phyloP scores from a whole-genome alignment of 2,797 vertebrate genomes.

The Anas bahamensis region DNA sequence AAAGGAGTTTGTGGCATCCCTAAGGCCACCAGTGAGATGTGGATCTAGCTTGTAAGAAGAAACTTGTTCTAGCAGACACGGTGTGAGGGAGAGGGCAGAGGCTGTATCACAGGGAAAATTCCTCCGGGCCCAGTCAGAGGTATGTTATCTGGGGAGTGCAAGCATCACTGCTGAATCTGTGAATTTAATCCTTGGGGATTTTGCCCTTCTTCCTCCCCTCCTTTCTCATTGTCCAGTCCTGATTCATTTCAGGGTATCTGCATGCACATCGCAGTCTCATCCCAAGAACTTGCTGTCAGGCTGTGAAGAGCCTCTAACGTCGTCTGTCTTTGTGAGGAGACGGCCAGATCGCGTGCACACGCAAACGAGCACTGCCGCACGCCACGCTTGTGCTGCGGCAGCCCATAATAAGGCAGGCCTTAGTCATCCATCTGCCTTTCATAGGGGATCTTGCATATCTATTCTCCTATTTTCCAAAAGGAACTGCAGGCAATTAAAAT shows the following conservation, averaged over 20 bases:
- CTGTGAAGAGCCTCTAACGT: not conserved
- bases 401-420: not conserved
- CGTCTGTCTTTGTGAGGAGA: not conserved
- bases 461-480: conserved; percentile 16
- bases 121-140: not conserved
- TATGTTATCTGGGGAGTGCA: not conserved
- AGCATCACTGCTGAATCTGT: not conserved
- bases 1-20: not conserved
- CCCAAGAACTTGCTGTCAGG: not conserved
- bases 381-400: not conserved
- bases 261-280: not conserved
- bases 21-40: not conserved
- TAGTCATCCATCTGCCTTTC: conserved; percentile 6
- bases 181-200: not conserved
- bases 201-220: not conserved
- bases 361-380: not conserved
- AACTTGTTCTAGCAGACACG: not conserved
- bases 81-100: not conserved
- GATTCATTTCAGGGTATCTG: not conserved
- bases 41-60: not conserved
- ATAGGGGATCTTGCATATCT: not conserved
- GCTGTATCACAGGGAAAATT: not conserved
- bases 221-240: not conserved
- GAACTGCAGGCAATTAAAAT: conserved; percentile 28
- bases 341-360: not conserved